phyloP scores from a whole-genome alignment of 2,113 vertebrate genomes.

The Thunnus thynnus region DNA sequence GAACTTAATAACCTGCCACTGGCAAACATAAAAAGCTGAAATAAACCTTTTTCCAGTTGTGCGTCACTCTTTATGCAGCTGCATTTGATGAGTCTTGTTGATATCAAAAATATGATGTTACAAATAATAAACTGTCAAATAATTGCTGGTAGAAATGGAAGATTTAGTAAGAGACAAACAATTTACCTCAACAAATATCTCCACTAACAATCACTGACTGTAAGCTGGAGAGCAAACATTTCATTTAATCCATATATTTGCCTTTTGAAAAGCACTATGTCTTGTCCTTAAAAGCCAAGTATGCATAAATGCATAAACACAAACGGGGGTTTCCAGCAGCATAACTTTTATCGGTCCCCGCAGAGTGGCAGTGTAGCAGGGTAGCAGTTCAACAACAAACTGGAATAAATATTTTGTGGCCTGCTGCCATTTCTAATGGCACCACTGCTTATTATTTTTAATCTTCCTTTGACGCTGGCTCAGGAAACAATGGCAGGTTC shows the following conservation, averaged over 20 bases:
- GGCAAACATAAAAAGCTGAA: conserved; percentile 36
- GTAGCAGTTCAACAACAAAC: conserved; percentile 60
- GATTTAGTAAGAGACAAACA: neutral
- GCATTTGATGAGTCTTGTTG: conserved; percentile 4
- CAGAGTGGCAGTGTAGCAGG: conserved; percentile 56
- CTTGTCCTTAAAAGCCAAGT: conserved; percentile 34
- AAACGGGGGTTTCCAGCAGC: conserved; percentile 42
- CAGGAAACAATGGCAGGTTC: conserved; percentile 67
- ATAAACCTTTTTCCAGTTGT: conserved; percentile 34
- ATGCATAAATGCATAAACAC: conserved; percentile 54
- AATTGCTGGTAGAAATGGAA: neutral
- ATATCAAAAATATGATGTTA: neutral
- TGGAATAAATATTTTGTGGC: conserved; percentile 55
- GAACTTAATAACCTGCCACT: conserved; percentile 60
- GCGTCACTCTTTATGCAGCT: neutral
- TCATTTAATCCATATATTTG: conserved; percentile 22
- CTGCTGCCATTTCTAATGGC: conserved; percentile 60
- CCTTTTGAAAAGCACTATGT: neutral
- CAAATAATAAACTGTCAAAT: neutral
- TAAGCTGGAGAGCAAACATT: conserved; percentile 6
- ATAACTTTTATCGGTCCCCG: conserved; percentile 60
- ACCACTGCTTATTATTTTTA: conserved; percentile 74
- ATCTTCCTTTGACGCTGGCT: conserved; percentile 67
- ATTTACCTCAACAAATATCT: neutral
- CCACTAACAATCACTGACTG: conserved; percentile 4